Evolutionary conservation across 1,140 invertebrate species (phyloP).

Genomic region (Leptopilina boulardi): DNA sequence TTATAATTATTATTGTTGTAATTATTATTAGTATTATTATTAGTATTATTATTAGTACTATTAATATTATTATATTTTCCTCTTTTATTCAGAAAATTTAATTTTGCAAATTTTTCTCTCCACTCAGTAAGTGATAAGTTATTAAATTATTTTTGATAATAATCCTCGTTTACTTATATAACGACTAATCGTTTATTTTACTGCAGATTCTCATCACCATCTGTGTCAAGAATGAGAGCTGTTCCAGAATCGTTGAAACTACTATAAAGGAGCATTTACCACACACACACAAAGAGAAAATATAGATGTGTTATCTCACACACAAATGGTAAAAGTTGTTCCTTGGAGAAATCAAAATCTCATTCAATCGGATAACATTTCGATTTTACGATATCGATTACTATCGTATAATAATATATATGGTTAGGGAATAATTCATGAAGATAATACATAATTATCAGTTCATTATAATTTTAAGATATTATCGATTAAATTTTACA

Average conservation of each 20-base stretch:
- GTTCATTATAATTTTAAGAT: background rate
- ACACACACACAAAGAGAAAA: too few species aligned
- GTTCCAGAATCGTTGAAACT: background rate
- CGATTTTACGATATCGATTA: conserved; percentile 10
- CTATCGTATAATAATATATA: background rate
- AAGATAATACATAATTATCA: conserved; percentile 12
- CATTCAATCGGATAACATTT: conserved; percentile 1
- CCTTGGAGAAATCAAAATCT: conserved; percentile 1
- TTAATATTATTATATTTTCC: too few species aligned
- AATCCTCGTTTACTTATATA: background rate
- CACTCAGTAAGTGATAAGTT: too few species aligned
- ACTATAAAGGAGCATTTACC: background rate
- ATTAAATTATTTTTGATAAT: background rate
- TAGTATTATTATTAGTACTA: too few species aligned
- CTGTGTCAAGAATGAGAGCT: background rate
- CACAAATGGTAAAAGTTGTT: background rate
- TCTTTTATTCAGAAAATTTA: too few species aligned
- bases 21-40: too few species aligned
- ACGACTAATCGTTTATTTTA: background rate
- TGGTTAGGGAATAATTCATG: background rate
- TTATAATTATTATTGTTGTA: too few species aligned
- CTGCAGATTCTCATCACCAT: conserved; percentile 15
- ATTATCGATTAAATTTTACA: background rate
- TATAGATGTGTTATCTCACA: conserved; percentile 26
- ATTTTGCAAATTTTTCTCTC: too few species aligned